Conservation (phyloP, 2,797 vertebrate genomes). For the Lepilemur septentrionalis region DNA sequence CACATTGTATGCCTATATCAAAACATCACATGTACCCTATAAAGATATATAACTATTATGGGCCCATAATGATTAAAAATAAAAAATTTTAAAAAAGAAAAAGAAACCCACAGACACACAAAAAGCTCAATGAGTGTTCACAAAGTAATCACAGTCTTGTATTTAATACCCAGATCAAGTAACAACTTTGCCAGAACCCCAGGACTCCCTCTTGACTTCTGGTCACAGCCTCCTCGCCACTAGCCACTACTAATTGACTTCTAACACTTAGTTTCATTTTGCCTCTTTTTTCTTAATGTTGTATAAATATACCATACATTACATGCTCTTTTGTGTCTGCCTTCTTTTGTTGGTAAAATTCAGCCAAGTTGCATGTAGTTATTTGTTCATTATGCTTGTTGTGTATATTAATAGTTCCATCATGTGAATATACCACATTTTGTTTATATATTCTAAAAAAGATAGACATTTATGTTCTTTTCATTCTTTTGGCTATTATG, state of each 20-base stretch:
- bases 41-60: background rate
- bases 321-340: background rate
- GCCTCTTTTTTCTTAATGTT: background rate
- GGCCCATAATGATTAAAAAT: background rate
- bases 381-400: background rate
- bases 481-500: background rate
- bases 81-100: background rate
- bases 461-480: background rate
- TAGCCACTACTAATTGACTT: background rate
- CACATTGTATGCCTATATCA: background rate
- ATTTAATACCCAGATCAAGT: background rate
- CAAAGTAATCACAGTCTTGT: background rate
- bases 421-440: background rate
- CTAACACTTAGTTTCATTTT: background rate
- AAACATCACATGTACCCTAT: background rate
- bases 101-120: background rate
- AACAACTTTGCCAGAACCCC: background rate
- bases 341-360: constrained; percentile 15
- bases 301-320: background rate
- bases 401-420: background rate
- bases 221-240: background rate
- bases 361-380: background rate
- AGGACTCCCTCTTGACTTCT: background rate
- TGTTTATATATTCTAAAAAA: background rate
- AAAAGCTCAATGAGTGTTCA: background rate